Conservation (phyloP, 2,888 invertebrate genomes). For the Plagodis pulveraria region DNA sequence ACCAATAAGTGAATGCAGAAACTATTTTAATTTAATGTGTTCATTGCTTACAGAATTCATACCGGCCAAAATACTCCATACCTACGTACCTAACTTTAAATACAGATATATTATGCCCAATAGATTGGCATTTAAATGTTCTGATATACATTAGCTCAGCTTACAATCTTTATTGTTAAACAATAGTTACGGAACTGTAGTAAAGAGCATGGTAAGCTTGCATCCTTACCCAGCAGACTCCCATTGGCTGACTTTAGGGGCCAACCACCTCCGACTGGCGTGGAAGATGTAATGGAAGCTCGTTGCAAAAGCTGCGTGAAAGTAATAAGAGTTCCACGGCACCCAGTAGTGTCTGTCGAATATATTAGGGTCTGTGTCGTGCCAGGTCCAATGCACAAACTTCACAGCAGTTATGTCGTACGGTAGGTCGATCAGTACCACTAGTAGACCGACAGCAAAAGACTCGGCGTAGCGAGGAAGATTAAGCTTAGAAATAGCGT, state of each 20-base stretch:
- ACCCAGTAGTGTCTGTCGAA: constrained; percentile 92
- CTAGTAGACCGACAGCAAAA: constrained; percentile 88
- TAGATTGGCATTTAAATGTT: too few relatives aligned
- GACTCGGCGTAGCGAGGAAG: constrained; percentile 85
- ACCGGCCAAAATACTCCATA: too few relatives aligned
- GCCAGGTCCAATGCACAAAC: constrained; percentile 94
- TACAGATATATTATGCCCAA: too few relatives aligned
- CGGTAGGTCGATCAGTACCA: constrained; percentile 90
- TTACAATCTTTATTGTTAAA: too few relatives aligned
- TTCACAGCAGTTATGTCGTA: constrained; percentile 92
- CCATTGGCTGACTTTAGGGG: constrained; percentile 84
- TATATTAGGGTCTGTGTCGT: constrained; percentile 89
- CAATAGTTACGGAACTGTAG: not conserved
- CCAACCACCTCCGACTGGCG: constrained; percentile 80
- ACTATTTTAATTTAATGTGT: too few relatives aligned
- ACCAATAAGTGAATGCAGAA: too few relatives aligned
- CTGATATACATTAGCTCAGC: too few relatives aligned
- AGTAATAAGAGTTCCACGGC: constrained; percentile 93
- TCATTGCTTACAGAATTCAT: too few relatives aligned
- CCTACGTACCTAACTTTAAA: too few relatives aligned
- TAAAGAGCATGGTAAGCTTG: not conserved
- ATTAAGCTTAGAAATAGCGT: constrained; percentile 83
- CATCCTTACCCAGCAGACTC: constrained; percentile 78
- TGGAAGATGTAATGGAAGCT: constrained; percentile 89
- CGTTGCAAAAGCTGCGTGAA: constrained; percentile 90